Evolutionary conservation across 2,113 vertebrate genomes (phyloP).

Genomic region (Pandion haliaetus): DNA sequence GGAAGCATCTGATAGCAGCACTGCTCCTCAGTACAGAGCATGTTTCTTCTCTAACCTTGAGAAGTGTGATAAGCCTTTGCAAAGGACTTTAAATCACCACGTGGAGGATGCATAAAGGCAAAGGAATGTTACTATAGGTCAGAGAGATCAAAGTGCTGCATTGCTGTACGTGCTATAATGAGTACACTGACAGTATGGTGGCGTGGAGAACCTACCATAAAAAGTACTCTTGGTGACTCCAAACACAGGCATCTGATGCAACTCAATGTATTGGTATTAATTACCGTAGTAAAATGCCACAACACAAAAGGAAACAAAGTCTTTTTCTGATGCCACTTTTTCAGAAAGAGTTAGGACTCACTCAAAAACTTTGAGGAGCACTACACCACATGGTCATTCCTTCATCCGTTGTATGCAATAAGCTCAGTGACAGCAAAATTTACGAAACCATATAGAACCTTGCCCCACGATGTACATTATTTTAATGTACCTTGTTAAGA

Average conservation of each 20-base stretch:
- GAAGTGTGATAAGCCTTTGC: neutral
- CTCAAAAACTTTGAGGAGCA: neutral
- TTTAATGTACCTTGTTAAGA: conserved; percentile 49
- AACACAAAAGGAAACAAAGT: neutral
- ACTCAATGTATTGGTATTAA: neutral
- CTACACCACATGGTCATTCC: neutral
- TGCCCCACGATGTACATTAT: neutral
- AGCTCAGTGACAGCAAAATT: conserved; percentile 9
- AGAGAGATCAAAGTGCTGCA: neutral
- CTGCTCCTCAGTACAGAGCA: neutral
- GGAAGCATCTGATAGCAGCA: neutral
- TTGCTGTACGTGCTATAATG: rapidly evolving
- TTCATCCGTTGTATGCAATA: neutral
- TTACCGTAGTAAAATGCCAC: neutral
- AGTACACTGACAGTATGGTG: neutral
- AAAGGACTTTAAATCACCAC: neutral
- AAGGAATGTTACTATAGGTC: neutral
- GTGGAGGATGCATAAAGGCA: neutral
- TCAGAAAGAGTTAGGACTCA: neutral
- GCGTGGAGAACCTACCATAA: neutral
- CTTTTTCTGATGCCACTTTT: neutral
- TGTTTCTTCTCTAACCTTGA: neutral
- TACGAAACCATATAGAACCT: neutral
- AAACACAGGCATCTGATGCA: neutral
- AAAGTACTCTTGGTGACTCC: neutral